Base-by-base conservation (phyloP, 2,888 invertebrate species). In the Phlogophora meticulosa region DNA sequence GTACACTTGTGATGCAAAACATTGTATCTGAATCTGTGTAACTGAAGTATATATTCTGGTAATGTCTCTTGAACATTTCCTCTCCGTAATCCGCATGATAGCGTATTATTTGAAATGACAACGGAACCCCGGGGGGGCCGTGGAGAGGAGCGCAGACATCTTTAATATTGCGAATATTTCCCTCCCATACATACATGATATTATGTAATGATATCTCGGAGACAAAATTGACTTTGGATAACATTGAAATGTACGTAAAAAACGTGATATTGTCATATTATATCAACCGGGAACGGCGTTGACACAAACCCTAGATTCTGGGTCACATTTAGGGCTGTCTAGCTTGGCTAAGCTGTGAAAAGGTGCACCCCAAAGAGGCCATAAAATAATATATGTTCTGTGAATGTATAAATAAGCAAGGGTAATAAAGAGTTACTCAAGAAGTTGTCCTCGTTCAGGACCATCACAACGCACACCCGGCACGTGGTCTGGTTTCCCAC, bases 71-170 rank as follows among this genome's bases (percentile, higher is more conserved):
- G 46, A 64, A 63, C 38, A 55, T 72, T 63, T 53, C 52, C 22
- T 68, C 22, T 42, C 28, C 55, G 20, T 52, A 65, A 60, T 62
- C 46, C 59, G 20, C 61, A 65, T 59, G 48, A 64, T 58, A 57
- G 45, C 52, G 40, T 61, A 66, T 72, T 78, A 78, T 75, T 72
- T 51, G 59, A 66, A 63, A 74, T 66, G 61, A 81, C 68, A 74
- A 64, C 79, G 43, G 40, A 59, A 64, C 49, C 68, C 64, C 40
- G 45, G 52, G 49, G 76, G 56, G 51, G 55, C 24, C 43, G 43
- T 46, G 61, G 43, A 42, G 43, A 43, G 61, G 43, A 38, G 32
- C 46, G 52, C 17, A 67, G 75, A 78, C 75, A 59, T 78, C 62
- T 74, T 68, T 78, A 81, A 68, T 70, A 74, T 70, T 36, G 43